A percentile compares a stretch with the other conserved stretches of the same genome.
Conservation (phyloP, 2,113 vertebrate species). For the Aspiorhynchus laticeps region DNA sequence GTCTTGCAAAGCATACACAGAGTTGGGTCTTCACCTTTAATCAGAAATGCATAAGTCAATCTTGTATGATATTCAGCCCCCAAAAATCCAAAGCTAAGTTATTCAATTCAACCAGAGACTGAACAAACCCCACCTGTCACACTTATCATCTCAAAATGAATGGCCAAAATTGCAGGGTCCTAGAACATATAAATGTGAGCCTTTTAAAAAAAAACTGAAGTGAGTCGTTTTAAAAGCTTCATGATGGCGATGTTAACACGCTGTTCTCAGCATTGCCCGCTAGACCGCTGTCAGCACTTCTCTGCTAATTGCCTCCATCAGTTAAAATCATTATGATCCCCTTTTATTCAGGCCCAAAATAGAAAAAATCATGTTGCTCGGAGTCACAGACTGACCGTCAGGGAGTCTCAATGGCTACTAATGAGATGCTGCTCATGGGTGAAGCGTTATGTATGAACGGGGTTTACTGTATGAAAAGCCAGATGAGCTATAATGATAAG, state of each 20-base stretch:
- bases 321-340: slow-evolving; percentile 70
- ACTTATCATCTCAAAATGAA: not conserved
- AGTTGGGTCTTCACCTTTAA: no score
- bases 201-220: slow-evolving; percentile 24
- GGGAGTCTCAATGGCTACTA: slow-evolving; percentile 64
- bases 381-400: slow-evolving; percentile 65
- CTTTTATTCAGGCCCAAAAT: slow-evolving; percentile 68
- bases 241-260: slow-evolving; percentile 65
- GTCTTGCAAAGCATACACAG: not conserved
- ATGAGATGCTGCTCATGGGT: slow-evolving; percentile 48
- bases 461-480: slow-evolving; percentile 20
- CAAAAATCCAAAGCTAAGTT: not conserved
- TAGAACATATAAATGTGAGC: slow-evolving; percentile 9
- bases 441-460: slow-evolving; percentile 29
- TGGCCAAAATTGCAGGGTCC: slow-evolving; percentile 7
- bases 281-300: slow-evolving; percentile 71
- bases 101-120: not conserved
- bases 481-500: slow-evolving; percentile 34
- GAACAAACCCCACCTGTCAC: not conserved
- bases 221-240: slow-evolving; percentile 67
- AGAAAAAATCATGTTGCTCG: slow-evolving; percentile 66
- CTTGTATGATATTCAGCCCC: not conserved
- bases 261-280: slow-evolving; percentile 69
- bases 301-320: slow-evolving; percentile 77
- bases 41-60: no score